Evolutionary conservation across 1,140 invertebrate species (phyloP).

Genomic region (Eupeodes corollae): DNA sequence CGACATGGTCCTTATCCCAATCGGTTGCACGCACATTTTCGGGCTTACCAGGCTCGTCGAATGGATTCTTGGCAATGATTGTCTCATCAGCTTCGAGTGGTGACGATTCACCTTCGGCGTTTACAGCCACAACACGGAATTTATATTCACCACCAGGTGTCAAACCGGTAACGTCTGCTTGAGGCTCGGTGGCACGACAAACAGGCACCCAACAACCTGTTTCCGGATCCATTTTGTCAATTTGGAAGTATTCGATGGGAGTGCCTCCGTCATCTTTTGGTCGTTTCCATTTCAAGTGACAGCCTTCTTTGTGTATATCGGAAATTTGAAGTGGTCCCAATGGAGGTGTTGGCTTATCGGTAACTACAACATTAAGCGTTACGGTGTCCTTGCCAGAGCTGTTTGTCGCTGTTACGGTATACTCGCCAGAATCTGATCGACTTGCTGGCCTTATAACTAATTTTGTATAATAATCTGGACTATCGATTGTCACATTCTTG

Average conservation of each 20-base stretch:
- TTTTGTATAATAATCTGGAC: slow-evolving; percentile 79
- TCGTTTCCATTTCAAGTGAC: slow-evolving; percentile 88
- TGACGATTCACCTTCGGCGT: slow-evolving; percentile 90
- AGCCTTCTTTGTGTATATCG: slow-evolving; percentile 86
- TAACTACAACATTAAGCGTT: slow-evolving; percentile 79
- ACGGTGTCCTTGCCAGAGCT: slow-evolving; percentile 79
- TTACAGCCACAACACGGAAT: slow-evolving; percentile 91
- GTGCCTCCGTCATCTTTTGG: slow-evolving; percentile 79
- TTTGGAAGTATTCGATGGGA: slow-evolving; percentile 85
- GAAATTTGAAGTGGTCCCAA: slow-evolving; percentile 80
- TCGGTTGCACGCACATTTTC: slow-evolving; percentile 83
- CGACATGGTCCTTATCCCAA: slow-evolving; percentile 92
- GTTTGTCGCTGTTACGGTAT: slow-evolving; percentile 75
- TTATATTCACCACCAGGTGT: slow-evolving; percentile 87
- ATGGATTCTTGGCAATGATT: slow-evolving; percentile 94
- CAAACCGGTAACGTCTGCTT: slow-evolving; percentile 71
- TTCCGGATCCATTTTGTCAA: slow-evolving; percentile 87
- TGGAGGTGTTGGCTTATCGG: slow-evolving; percentile 78
- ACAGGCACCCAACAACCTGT: slow-evolving; percentile 92
- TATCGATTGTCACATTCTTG: slow-evolving; percentile 59
- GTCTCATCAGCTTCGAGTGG: slow-evolving; percentile 76
- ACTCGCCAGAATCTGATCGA: slow-evolving; percentile 76
- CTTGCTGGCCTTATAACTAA: slow-evolving; percentile 67
- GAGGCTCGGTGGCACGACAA: slow-evolving; percentile 69
- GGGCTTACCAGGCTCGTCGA: slow-evolving; percentile 87